phyloP scores from a whole-genome alignment of 2,113 vertebrate species.

The Candoia aspera region DNA sequence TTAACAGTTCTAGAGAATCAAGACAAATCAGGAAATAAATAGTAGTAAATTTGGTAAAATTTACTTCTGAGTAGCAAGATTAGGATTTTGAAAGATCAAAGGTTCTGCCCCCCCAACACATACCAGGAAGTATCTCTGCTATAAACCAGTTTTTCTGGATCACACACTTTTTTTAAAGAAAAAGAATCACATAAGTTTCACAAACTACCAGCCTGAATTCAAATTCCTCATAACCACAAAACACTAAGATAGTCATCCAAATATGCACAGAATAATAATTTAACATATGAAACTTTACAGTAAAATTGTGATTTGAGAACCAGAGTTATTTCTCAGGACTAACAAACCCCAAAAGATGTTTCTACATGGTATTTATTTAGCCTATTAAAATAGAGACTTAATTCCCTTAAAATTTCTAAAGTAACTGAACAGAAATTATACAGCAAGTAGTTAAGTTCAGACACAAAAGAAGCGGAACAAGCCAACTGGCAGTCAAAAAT shows the following conservation, averaged over 20 bases:
- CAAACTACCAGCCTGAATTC: background rate
- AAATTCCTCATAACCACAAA: slow-evolving; percentile 12
- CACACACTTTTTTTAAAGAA: background rate
- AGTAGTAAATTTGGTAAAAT: background rate
- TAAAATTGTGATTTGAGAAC: background rate
- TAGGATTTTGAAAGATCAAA: background rate
- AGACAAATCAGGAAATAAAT: background rate
- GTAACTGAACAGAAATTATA: slow-evolving; percentile 6
- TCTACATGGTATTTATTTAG: background rate
- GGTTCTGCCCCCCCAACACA: background rate
- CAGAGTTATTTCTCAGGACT: background rate
- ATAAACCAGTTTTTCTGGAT: slow-evolving; percentile 19
- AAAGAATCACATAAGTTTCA: slow-evolving; percentile 1
- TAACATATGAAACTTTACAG: background rate
- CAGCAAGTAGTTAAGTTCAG: background rate
- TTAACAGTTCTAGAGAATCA: background rate
- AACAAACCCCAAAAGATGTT: background rate
- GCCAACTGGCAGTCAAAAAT: background rate
- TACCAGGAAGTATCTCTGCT: background rate
- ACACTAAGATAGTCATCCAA: background rate
- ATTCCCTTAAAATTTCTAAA: background rate
- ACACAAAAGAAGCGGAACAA: background rate
- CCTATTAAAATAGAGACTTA: background rate
- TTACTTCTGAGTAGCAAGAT: background rate
- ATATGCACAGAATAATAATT: background rate